Percentiles rank a stretch among this genome's conserved stretches.
Conservation (phyloP, 2,888 invertebrate genomes). For the Eristalis arbustorum region DNA sequence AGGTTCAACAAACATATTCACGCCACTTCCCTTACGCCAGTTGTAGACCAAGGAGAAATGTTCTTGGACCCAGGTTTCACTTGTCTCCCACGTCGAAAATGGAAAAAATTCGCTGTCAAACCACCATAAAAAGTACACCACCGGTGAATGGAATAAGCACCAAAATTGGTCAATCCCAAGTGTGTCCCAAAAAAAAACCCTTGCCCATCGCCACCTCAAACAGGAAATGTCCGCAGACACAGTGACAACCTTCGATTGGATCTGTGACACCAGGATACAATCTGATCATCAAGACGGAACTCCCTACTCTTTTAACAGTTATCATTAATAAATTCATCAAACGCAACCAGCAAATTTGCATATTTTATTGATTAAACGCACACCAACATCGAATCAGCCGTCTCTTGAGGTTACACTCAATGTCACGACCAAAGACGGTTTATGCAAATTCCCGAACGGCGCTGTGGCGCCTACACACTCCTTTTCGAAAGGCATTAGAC, state of each 20-base stretch:
- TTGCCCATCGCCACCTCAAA: too few relatives aligned
- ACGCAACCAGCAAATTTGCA: slow-evolving; percentile 7
- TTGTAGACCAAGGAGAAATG: too few relatives aligned
- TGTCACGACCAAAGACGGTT: slow-evolving; percentile 29
- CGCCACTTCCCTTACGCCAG: too few relatives aligned
- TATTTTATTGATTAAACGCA: not conserved
- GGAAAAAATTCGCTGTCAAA: too few relatives aligned
- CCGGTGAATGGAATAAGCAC: too few relatives aligned
- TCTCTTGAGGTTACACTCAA: slow-evolving; percentile 21
- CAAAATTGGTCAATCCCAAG: too few relatives aligned
- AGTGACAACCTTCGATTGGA: not conserved
- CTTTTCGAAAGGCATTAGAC: not conserved
- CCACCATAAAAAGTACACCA: too few relatives aligned
- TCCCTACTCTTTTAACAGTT: not conserved
- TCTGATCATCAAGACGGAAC: slow-evolving; percentile 2
- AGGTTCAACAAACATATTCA: too few relatives aligned
- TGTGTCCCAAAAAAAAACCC: too few relatives aligned
- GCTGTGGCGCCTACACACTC: slow-evolving; percentile 13
- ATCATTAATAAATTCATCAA: slow-evolving; percentile 5
- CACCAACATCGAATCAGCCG: not conserved
- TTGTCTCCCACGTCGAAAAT: too few relatives aligned
- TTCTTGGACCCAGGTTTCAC: too few relatives aligned
- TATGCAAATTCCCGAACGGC: slow-evolving; percentile 24
- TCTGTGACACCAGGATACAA: not conserved
- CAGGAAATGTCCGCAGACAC: not conserved